Evolutionary conservation across 2,113 vertebrate species (phyloP), one percentile per base, ranked within the genome.

Genomic region (Mesembrinibis cayennensis): DNA sequence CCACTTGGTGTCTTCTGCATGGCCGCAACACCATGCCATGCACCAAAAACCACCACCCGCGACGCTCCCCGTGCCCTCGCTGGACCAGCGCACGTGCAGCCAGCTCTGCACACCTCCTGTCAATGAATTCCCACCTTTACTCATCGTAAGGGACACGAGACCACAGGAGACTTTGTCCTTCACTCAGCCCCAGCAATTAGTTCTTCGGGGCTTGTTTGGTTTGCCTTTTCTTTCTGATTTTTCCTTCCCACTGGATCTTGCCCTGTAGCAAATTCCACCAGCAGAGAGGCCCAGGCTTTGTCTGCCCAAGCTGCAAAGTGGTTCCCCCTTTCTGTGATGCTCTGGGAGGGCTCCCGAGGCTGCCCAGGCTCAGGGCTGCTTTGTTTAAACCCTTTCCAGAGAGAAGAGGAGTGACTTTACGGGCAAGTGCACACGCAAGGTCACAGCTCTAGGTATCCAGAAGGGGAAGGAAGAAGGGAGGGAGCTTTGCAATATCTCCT

Each of bases 61-160:
- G 0, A 10, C 0, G 4, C 10, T 66, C 45, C 27, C 36, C 0
- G 5, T 62, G 50, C 36, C 59, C 34, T 77, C 0, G 1, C 78
- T 40, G 63, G 32, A 29, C 13, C 71, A 45, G 0, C 47, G 25
- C 1, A 0, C 1, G 0, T 42, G 45, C 59, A 34, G 27, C 58
- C 82, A 55, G 42, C 27, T 42, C 59, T 18, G 26, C 52, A 27
- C 12, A 11, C 8, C 25, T 63, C 32, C 65, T 38, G 4, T 2
- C 74, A 55, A 6, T 6, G 29, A 25, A 69, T 36, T 30, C 53
- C 49, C 44, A 52, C 53, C 20, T 55, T 27, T 38, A 5, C 12
- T 55, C 27, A 16, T 26, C 20, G 4, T 4, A 21, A 47, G 5
- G 9, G 18, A 63, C 38, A 47, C 0, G 1, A 4, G 13, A 22